Percentiles rank a stretch among this genome's conserved stretches.
Evolutionary conservation across 2,113 vertebrate genomes (phyloP).

Genomic region (Zosterops lateralis): DNA sequence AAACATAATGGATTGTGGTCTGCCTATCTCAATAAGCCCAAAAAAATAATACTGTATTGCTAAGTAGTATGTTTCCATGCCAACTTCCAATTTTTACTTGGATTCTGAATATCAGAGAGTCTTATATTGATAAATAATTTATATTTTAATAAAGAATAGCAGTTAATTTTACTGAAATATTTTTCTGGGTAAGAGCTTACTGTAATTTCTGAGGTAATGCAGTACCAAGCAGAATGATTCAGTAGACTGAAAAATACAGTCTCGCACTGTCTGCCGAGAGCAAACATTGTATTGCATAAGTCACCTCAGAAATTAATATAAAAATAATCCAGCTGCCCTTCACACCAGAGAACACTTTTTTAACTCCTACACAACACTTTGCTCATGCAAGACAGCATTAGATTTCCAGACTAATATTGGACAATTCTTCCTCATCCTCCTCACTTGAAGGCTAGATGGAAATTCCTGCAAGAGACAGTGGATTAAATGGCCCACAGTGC

Average conservation of each 20-base stretch:
- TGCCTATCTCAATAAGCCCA: neutral
- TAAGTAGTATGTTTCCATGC: neutral
- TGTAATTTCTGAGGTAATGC: neutral
- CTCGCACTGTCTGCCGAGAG: neutral
- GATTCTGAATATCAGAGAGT: neutral
- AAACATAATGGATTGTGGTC: neutral
- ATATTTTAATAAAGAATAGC: slow-evolving; percentile 21
- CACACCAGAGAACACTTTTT: neutral
- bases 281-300: neutral
- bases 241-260: neutral
- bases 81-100: neutral
- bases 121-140: slow-evolving; percentile 3
- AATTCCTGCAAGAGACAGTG: neutral
- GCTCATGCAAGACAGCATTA: neutral
- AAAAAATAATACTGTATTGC: neutral
- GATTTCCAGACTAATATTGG: neutral
- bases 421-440: neutral
- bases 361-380: neutral
- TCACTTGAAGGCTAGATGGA: neutral
- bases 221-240: neutral
- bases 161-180: neutral
- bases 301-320: slow-evolving; percentile 17
- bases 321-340: slow-evolving; percentile 31
- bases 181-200: neutral
- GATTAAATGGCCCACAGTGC: neutral